Percentiles rank a stretch among this genome's conserved stretches.
Evolutionary conservation across 1,140 invertebrate species (phyloP).

Genomic region (Penaeus chinensis): DNA sequence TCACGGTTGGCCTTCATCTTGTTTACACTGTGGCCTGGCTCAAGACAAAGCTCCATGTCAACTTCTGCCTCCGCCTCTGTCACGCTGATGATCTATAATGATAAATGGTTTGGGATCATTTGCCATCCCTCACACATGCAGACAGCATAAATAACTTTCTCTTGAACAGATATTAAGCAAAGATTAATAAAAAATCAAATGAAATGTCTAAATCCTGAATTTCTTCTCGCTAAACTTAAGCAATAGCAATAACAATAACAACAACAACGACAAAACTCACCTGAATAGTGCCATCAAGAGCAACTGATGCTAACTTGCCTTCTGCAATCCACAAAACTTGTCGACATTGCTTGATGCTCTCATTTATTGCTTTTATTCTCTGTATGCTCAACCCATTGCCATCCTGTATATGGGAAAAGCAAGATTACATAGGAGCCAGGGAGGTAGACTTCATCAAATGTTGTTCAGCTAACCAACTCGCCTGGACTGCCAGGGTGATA

Average conservation of each 20-base stretch:
- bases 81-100: conserved; percentile 35
- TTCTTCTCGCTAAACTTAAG: no score
- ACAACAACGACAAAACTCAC: background rate
- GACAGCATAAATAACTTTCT: background rate
- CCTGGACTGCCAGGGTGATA: no score
- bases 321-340: conserved; percentile 47
- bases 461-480: no score
- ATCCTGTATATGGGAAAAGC: background rate
- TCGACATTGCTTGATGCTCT: conserved; percentile 18
- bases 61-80: conserved; percentile 30
- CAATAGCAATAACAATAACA: no score
- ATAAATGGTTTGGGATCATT: background rate
- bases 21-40: conserved; percentile 15
- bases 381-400: conserved; percentile 13
- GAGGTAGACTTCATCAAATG: no score
- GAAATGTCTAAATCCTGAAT: no score
- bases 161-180: background rate
- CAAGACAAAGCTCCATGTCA: conserved; percentile 12
- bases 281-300: conserved; percentile 33
- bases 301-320: conserved; percentile 38
- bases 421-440: background rate
- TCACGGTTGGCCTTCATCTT: conserved; percentile 21
- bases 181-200: background rate
- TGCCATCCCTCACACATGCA: no score
- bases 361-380: conserved; percentile 16